Conservation (phyloP, 1,140 invertebrate genomes). For the Leptinotarsa undecemlineata region DNA sequence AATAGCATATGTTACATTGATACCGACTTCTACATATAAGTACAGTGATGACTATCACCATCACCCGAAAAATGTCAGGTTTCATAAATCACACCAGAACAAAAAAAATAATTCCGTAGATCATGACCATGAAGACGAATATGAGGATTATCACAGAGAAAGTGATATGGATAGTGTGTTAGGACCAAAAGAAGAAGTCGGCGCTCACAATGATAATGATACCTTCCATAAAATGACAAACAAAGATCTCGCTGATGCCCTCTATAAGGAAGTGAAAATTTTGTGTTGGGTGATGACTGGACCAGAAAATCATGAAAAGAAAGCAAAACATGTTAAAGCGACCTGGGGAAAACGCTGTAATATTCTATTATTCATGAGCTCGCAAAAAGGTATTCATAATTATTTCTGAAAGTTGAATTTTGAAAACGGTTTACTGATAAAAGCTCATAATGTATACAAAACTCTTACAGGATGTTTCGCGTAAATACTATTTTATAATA, state of each 20-base stretch:
- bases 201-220: slow-evolving; percentile 41
- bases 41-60: not conserved
- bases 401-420: not conserved
- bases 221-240: slow-evolving; percentile 61
- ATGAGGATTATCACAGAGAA: slow-evolving; percentile 29
- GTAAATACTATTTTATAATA: no score
- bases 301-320: slow-evolving; percentile 85
- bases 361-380: slow-evolving; percentile 86
- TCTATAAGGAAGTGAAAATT: slow-evolving; percentile 76
- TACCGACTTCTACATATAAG: slow-evolving; percentile 21
- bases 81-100: not conserved
- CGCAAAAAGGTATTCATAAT: slow-evolving; percentile 63
- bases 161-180: slow-evolving; percentile 57
- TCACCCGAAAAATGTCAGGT: not conserved
- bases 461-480: no score
- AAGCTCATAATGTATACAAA: no score
- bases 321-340: slow-evolving; percentile 88
- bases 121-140: slow-evolving; percentile 57
- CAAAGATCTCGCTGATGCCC: slow-evolving; percentile 67
- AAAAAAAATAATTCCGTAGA: not conserved
- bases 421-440: no score
- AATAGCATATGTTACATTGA: slow-evolving; percentile 51
- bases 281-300: slow-evolving; percentile 96
- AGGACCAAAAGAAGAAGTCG: slow-evolving; percentile 59
- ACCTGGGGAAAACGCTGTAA: slow-evolving; percentile 96